A percentile compares a stretch with the other conserved stretches of the same genome.
These are phyloP conservation scores for Rhingia rostrata DNA, from an alignment of 2,888 invertebrate species.

Conservation along the genomic window DNA sequence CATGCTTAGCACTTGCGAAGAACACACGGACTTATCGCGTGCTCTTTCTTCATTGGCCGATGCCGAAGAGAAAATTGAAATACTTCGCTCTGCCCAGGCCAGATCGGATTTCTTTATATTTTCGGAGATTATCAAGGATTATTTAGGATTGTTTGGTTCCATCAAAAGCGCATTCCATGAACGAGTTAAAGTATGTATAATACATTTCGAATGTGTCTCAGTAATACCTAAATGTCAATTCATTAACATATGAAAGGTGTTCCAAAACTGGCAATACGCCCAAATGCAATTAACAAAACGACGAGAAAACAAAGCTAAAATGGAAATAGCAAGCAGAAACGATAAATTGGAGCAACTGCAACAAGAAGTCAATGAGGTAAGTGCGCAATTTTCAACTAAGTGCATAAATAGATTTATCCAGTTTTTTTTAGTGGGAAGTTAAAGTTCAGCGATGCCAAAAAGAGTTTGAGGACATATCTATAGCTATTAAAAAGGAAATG, in stretches of 20 bases:
- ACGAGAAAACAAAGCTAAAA: conserved; percentile 95
- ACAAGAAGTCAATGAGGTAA: conserved; percentile 95
- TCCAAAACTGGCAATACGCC: conserved; percentile 99
- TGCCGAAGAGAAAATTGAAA: conserved; percentile 91
- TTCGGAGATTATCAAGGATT: conserved; percentile 97
- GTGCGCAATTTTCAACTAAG: not conserved
- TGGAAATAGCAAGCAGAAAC: conserved; percentile 93
- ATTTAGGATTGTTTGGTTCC: conserved; percentile 94
- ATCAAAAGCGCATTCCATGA: conserved; percentile 92
- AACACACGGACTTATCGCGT: conserved; percentile 94
- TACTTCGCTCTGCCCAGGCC: conserved; percentile 94
- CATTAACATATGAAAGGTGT: conserved; percentile 85
- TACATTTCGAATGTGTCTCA: not conserved
- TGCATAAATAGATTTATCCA: conserved; percentile 10
- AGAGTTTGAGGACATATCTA: conserved; percentile 97
- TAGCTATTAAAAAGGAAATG: conserved; percentile 96
- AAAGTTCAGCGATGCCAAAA: conserved; percentile 98
- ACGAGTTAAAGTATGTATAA: conserved; percentile 86
- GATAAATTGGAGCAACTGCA: conserved; percentile 95
- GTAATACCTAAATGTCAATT: not conserved
- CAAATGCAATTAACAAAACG: conserved; percentile 97
- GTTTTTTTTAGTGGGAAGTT: conserved; percentile 90
- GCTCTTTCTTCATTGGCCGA: conserved; percentile 96
- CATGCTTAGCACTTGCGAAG: conserved; percentile 95
- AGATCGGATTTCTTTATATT: conserved; percentile 97